These are phyloP conservation scores for Rhincodon typus DNA, from an alignment of 2,797 vertebrate genomes.

Conservation along the genomic window DNA sequence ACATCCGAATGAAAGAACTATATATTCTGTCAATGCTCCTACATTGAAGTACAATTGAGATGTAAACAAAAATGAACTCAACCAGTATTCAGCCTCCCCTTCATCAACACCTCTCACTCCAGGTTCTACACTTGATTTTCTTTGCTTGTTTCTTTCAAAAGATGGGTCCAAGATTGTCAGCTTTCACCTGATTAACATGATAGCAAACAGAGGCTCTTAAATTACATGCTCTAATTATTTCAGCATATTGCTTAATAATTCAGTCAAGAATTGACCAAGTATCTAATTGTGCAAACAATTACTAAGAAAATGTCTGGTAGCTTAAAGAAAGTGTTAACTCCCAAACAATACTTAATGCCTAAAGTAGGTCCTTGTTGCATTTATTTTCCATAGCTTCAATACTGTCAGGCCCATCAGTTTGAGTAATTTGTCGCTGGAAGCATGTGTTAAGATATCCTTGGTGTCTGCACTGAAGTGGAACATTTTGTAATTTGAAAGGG, in stretches of 20 bases:
- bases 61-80: neutral
- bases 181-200: neutral
- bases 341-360: no score
- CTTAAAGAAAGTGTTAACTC: neutral
- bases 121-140: neutral
- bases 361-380: neutral
- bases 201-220: neutral
- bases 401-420: neutral
- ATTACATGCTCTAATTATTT: neutral
- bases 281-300: neutral
- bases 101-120: neutral
- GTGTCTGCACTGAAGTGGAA: neutral
- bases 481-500: neutral
- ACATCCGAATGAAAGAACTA: neutral
- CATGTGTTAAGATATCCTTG: neutral
- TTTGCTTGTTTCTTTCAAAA: neutral
- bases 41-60: neutral
- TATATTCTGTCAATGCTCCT: neutral
- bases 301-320: neutral
- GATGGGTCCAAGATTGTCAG: neutral
- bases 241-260: neutral
- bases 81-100: neutral
- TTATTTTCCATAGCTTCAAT: neutral
- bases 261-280: neutral
- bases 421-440: neutral